Evolutionary conservation across 2,797 vertebrate species (phyloP), one percentile per base, ranked within the genome.

Genomic region (Rhincodon typus): DNA sequence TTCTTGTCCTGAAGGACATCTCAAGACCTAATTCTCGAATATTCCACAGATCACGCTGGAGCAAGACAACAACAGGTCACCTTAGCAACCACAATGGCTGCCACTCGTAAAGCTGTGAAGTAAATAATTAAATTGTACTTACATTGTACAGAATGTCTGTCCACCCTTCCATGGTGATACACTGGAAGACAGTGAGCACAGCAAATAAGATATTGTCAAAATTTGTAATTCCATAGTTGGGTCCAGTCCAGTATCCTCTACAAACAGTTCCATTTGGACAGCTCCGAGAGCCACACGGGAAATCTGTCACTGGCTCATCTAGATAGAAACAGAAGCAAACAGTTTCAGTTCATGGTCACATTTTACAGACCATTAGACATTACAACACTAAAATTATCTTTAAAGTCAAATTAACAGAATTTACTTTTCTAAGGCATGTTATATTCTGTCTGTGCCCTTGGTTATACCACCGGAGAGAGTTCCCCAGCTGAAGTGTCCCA

Each of bases 81-180:
- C 30, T 91, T 19, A 42, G 34, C 90, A 84, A 25, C 1, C 27
- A 95, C 53, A 21, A n/a, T 4, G 57, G 53, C 87, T 27, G 62
- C 21, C 90, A 93, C 5, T 67, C 25, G 17, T 42, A 19, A 66
- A n/a, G 17, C 57, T 21, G 0, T 90, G 53, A 21, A 2, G 72
- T 62, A 77, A 91, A 23, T 93, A n/a, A 42, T 69, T 69, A 25
- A 93, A 42, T 57, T 34, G 7, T 1, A 98, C 99, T 99, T 97
- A 99, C 99, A 0, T 98, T 98, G 97, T 99, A 99, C 79, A 99
- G 98, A 96, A 99, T 98, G 94, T 99, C 99, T 0, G 98, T 99
- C 99, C 96, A 99, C 96, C 99, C 99, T 97, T 99, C 99, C 99
- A 99, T 99, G 96, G 99, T 99, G 97, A 99, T 99, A 97, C 99